Evolutionary conservation across 2,888 invertebrate genomes (phyloP).

Genomic region (Iphiclides podalirius): DNA sequence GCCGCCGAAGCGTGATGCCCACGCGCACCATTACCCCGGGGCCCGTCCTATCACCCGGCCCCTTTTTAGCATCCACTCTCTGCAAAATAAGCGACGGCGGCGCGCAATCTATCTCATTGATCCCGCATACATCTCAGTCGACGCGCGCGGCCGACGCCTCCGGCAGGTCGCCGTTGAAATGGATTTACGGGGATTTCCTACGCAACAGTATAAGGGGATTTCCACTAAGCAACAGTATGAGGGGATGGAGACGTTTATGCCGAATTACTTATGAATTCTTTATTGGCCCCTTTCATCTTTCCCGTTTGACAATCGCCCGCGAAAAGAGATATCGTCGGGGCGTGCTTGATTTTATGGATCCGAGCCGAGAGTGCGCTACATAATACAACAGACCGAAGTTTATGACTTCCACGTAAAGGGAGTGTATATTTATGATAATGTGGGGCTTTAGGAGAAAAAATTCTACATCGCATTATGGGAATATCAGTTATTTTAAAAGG

Average conservation of each 20-base stretch:
- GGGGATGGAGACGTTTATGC: conserved; percentile 41
- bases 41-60: conserved; percentile 33
- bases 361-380: not conserved
- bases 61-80: conserved; percentile 41
- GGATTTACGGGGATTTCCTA: conserved; percentile 55
- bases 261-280: conserved; percentile 52
- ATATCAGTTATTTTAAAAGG: not conserved
- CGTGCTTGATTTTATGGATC: conserved; percentile 5
- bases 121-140: conserved; percentile 75
- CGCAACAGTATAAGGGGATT: conserved; percentile 29
- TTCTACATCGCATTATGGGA: not conserved
- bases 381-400: not conserved
- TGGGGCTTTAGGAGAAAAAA: not conserved
- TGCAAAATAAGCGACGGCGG: conserved; percentile 64
- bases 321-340: not conserved
- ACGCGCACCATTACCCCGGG: conserved; percentile 59
- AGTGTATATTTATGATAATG: not conserved
- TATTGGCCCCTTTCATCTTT: conserved; percentile 43
- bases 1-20: conserved; percentile 51
- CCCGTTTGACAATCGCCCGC: conserved; percentile 22
- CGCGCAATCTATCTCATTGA: conserved; percentile 71
- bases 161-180: conserved; percentile 40
- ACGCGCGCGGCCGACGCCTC: conserved; percentile 42
- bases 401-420: not conserved
- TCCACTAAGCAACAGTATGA: conserved; percentile 9